Evolutionary conservation across 2,113 vertebrate species (phyloP), one percentile per base, ranked within the genome.

Genomic region (Todiramphus saurophagus): DNA sequence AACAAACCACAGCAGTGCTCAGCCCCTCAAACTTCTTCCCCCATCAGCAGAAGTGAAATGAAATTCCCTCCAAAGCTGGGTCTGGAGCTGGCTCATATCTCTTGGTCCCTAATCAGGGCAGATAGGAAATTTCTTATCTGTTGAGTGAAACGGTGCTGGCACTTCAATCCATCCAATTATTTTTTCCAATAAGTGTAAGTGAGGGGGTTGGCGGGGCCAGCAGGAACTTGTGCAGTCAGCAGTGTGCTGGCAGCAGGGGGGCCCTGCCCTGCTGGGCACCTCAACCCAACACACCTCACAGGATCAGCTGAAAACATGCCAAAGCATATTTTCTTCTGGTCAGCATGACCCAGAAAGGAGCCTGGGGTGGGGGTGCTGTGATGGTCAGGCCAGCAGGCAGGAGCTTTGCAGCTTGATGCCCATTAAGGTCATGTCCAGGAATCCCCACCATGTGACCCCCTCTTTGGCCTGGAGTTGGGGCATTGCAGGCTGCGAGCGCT

Each of bases 91-190:
- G 83, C 76, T 80, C 9, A 2, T 97, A 96, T 96, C 97, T 97
- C 69, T 41, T 64, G 66, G 79, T 79, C 83, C 82, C 69, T 90
- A 96, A 94, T 95, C 95, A 92, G 80, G 79, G 48, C 76, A 96
- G 96, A 96, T 94, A 97, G 41, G 93, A 95, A 94, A 90, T 97
- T 94, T 96, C 94, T 97, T 97, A 96, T 97, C 96, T 96, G 44
- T 90, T 91, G 72, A 95, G 77, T 96, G 90, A 97, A 97, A 95
- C 0, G 76, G 90, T 89, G 56, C 91, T 89, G 63, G 63, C 67
- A 67, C 95, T 97, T 97, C 95, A 96, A 94, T 94, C 89, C 85
- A 93, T 94, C 74, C 95, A 97, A 94, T 97, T 96, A 97, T 94
- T 95, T 96, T 91, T 94, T 78, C 89, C 89, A 96, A 17, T 95